A percentile compares a stretch with the other conserved stretches of the same genome.
Conservation (phyloP, 2,888 invertebrate genomes). For the Catocala nupta region DNA sequence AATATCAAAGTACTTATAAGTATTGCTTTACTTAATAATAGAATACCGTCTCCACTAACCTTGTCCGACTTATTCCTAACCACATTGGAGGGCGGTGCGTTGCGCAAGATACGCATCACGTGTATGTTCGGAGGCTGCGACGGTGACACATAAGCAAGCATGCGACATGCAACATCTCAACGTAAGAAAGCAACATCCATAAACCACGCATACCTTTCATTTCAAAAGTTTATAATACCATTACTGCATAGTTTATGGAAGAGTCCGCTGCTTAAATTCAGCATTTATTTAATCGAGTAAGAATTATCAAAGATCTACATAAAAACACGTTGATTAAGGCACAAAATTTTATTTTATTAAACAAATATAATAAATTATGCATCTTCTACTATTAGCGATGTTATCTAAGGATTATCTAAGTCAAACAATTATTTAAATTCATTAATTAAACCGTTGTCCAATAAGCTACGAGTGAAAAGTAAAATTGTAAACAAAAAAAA, state of each 20-base stretch:
- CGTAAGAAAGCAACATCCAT: constrained; percentile 39
- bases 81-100: constrained; percentile 95
- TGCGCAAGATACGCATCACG: constrained; percentile 93
- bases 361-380: constrained; percentile 73
- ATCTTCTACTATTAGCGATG: constrained; percentile 67
- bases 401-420: constrained; percentile 61
- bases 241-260: constrained; percentile 9
- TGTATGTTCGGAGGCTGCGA: constrained; percentile 92
- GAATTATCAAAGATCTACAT: constrained; percentile 46
- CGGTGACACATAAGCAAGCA: constrained; percentile 66
- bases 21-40: constrained; percentile 6
- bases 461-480: constrained; percentile 35
- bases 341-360: constrained; percentile 59
- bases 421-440: constrained; percentile 51
- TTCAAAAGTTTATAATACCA: background rate
- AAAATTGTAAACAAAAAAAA: constrained; percentile 40
- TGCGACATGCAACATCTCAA: constrained; percentile 79
- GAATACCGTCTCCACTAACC: constrained; percentile 86
- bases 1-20: background rate
- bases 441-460: constrained; percentile 45
- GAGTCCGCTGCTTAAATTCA: constrained; percentile 10
- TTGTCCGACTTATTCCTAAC: constrained; percentile 95
- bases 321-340: constrained; percentile 55
- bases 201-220: constrained; percentile 15
- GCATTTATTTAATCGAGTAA: constrained; percentile 4